Evolutionary conservation across 2,797 vertebrate genomes (phyloP), one percentile per base, ranked within the genome.

Genomic region (Sparus aurata): DNA sequence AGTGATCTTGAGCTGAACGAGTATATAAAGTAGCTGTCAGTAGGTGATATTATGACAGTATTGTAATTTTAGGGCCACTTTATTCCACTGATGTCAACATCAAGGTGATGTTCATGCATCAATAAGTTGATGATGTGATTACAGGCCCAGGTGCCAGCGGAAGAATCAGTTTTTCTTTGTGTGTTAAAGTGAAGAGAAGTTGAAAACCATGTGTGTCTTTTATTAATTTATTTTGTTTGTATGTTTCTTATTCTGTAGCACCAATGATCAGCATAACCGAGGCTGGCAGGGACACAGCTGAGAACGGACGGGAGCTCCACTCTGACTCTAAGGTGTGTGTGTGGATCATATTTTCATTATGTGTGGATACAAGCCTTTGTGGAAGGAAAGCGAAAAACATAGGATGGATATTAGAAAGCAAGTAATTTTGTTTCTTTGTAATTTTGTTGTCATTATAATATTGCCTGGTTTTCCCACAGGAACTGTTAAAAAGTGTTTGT

Each of bases 181-280:
- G 30, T 55, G 41, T 57, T 25, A 6, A 45, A 45, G 13, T 23
- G 1, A 23, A 20, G n/a, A 27, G 3, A 63, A 18, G 0, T 45
- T 30, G 9, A 67, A 69, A 20, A 15, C 27, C 16, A 0, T 20
- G 3, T 23, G 6, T 41, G 8, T 34, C 12, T 66, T 25, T 34
- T 22, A 46, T 63, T 2, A 0, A 38, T 68, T 12, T 20, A 0
- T 64, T 75, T 54, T 73, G 12, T 38, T 34, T 52, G 4, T 65
- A 3, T 23, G 4, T 74, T 75, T 79, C 3, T 58, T 27, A 2
- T 43, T 65, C 12, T 1, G 38, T 8, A 94, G 94, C 91, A 5
- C 94, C 94, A 2, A 65, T 85, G 75, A 94, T 94, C 71, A 93
- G 90, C 81, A 92, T 93, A 50, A 94, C 92, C 0, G 92, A 93